Percentiles rank a stretch among this genome's conserved stretches.
Evolutionary conservation across 2,113 vertebrate species (phyloP).

Genomic region (Oenanthe oenanthe): DNA sequence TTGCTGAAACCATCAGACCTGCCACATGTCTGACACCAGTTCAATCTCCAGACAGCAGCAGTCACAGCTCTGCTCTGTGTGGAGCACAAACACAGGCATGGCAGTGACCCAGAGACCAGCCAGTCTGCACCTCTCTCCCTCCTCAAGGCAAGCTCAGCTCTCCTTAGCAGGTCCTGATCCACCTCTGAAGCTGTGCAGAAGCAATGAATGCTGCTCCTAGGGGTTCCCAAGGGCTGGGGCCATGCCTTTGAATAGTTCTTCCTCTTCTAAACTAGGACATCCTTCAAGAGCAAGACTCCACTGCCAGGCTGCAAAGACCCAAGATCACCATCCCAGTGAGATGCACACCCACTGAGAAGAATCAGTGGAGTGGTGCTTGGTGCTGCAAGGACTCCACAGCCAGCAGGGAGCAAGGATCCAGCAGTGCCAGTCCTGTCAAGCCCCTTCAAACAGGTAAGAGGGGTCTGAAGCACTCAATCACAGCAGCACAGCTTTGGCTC

Average conservation of each 20-base stretch:
- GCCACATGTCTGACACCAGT: background rate
- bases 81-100: background rate
- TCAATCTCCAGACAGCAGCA: background rate
- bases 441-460: accelerated
- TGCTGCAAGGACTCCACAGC: background rate
- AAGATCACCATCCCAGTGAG: background rate
- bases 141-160: background rate
- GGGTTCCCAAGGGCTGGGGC: background rate
- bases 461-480: background rate
- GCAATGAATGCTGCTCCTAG: background rate
- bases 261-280: background rate
- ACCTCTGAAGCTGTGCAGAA: background rate
- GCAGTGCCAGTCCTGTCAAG: background rate
- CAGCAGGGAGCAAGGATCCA: background rate
- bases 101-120: background rate
- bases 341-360: background rate
- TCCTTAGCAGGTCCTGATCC: background rate
- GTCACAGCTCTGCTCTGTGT: too few relatives aligned
- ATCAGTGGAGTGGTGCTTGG: background rate
- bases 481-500: background rate
- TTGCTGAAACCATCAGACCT: background rate
- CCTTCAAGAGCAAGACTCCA: background rate
- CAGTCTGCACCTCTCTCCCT: background rate
- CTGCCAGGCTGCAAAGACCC: background rate
- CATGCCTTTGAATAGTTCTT: background rate